These are phyloP conservation scores for Sylvicola cinctus DNA, from an alignment of 2,888 invertebrate species.

Conservation along the genomic window DNA sequence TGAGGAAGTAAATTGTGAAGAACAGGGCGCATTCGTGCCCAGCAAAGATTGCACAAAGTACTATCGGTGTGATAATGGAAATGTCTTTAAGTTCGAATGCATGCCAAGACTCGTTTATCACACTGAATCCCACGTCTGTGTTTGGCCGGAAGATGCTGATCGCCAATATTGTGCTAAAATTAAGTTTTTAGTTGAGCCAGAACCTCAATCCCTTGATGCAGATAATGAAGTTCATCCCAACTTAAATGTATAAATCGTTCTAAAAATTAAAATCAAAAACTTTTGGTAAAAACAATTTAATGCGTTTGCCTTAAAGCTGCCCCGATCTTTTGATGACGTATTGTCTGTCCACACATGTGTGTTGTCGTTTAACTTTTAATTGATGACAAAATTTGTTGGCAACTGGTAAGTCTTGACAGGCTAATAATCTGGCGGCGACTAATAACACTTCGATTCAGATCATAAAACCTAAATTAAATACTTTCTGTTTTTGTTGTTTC, in stretches of 20 bases:
- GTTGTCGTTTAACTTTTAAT: too few relatives aligned
- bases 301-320: not conserved
- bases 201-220: not conserved
- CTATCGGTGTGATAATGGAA: conserved; percentile 66
- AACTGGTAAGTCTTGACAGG: too few relatives aligned
- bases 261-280: not conserved
- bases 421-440: too few relatives aligned
- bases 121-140: conserved; percentile 45
- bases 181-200: not conserved
- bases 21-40: conserved; percentile 3
- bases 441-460: too few relatives aligned
- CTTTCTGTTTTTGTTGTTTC: too few relatives aligned
- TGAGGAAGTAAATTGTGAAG: conserved; percentile 26
- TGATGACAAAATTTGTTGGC: too few relatives aligned
- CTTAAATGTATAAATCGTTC: not conserved
- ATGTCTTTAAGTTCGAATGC: conserved; percentile 50
- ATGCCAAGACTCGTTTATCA: conserved; percentile 57
- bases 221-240: not conserved
- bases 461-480: too few relatives aligned
- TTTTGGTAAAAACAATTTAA: not conserved
- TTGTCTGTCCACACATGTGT: too few relatives aligned
- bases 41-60: conserved; percentile 27
- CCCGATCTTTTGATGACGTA: too few relatives aligned
- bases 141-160: conserved; percentile 57
- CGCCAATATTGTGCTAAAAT: conserved; percentile 25